Conservation (phyloP, 2,797 vertebrate species). For the Acanthurus leucopareius region DNA sequence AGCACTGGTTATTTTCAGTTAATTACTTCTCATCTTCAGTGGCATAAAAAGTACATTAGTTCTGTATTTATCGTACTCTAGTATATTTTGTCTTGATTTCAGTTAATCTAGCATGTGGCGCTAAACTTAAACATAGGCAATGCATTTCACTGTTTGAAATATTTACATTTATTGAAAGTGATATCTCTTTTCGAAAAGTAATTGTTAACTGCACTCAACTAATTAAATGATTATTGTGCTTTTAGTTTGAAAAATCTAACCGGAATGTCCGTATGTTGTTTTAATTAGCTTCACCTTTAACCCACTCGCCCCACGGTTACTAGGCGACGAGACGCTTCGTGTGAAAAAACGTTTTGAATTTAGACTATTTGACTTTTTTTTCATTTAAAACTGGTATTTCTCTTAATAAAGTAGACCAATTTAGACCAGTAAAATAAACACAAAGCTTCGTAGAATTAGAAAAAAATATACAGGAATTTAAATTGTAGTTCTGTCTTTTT, state of each 20-base stretch:
- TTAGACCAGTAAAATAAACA: background rate
- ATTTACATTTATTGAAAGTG: too few relatives aligned
- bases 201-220: background rate
- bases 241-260: constrained; percentile 46
- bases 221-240: background rate
- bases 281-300: background rate
- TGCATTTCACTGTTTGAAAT: background rate
- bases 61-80: too few relatives aligned
- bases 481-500: background rate
- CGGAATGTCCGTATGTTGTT: background rate
- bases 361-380: too few relatives aligned
- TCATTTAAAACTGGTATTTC: too few relatives aligned
- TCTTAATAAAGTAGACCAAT: background rate
- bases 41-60: too few relatives aligned
- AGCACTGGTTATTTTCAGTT: too few relatives aligned
- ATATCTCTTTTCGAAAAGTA: background rate
- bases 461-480: background rate
- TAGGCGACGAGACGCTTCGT: constrained; percentile 56
- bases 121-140: background rate
- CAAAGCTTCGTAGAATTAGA: background rate
- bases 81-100: too few relatives aligned
- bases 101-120: background rate
- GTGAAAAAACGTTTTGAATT: background rate
- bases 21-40: too few relatives aligned
- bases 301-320: constrained; percentile 19